phyloP scores from a whole-genome alignment of 2,797 vertebrate species.

The Podarcis siculus region DNA sequence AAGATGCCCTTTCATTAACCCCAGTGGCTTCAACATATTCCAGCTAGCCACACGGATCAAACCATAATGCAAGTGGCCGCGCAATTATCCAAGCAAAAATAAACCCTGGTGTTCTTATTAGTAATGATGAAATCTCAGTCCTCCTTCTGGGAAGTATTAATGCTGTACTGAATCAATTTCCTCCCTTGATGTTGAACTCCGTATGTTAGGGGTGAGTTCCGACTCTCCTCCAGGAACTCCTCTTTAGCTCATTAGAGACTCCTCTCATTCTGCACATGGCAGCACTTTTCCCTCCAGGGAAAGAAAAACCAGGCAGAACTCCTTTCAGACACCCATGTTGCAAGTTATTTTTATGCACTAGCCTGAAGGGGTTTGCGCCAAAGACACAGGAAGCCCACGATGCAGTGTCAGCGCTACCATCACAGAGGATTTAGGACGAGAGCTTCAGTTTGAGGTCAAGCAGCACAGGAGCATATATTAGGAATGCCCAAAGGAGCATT shows the following conservation, averaged over 20 bases:
- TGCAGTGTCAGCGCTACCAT: not conserved
- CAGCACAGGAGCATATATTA: not conserved
- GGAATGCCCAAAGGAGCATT: not conserved
- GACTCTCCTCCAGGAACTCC: not conserved
- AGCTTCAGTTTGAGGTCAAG: not conserved
- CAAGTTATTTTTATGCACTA: not conserved
- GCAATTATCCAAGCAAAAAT: rapidly evolving
- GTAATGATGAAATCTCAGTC: rapidly evolving
- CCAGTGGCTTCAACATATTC: not conserved
- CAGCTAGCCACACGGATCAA: not conserved
- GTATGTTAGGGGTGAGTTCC: rapidly evolving
- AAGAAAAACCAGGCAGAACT: too few species aligned
- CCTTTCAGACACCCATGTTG: not conserved
- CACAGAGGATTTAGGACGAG: not conserved
- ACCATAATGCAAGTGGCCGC: not conserved
- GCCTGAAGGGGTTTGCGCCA: not conserved
- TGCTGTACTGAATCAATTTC: rapidly evolving
- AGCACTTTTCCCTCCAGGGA: not conserved
- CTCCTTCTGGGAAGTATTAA: rapidly evolving
- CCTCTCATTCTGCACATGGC: rapidly evolving
- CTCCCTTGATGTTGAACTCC: not conserved
- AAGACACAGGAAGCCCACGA: not conserved
- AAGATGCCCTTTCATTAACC: rapidly evolving
- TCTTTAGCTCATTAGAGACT: not conserved
- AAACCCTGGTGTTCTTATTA: not conserved